Base-by-base conservation (phyloP, 2,888 invertebrate genomes). In the Coremacera marginata region DNA sequence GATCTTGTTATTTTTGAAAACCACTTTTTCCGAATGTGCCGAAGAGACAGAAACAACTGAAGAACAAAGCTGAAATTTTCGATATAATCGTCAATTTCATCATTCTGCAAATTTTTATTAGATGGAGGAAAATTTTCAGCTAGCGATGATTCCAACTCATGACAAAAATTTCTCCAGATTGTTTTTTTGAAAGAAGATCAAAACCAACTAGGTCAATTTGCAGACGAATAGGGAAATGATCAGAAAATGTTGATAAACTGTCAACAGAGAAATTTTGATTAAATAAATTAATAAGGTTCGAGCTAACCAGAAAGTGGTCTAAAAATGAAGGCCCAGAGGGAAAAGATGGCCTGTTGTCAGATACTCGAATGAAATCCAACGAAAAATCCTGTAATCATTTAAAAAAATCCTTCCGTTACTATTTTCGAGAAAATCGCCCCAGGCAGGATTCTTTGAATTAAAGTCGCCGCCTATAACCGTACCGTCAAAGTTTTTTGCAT, bases 251-350 rank as follows among this genome's bases (percentile, higher is more conserved):
- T n/a, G n/a, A n/a, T n/a, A n/a, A n/a, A n/a, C n/a, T n/a, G 51
- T 77, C 22, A 9, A 76, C 49, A n/a, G 8, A 31, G 16, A 34
- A 73, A 34, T 77, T 77, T 14, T 57, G 49, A 14, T 16, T 5
- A 8, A 1, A n/a, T 5, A 2, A 44, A n/a, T n/a, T n/a, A n/a
- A n/a, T n/a, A n/a, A n/a, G n/a, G n/a, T n/a, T n/a, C n/a, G n/a
- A n/a, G n/a, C 49, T 68, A 8, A 73, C 14, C 5, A 73, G 19
- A 27, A 73, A 73, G 22, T 73, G 60, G 9, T 77, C 73, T 16
- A 77, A 25, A 16, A 51, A 68, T 1, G 70, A 74, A 3, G 51
- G 8, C 22, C 77, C 77, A 52, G 68, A 68, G 1, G 74, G 77
- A 27, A 52, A 77, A 8, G 77, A 63, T 11, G 74, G 70, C 2